Evolutionary conservation across 2,888 invertebrate genomes (phyloP), one percentile per base, ranked within the genome.

Genomic region (Melangyna quadrimaculata): DNA sequence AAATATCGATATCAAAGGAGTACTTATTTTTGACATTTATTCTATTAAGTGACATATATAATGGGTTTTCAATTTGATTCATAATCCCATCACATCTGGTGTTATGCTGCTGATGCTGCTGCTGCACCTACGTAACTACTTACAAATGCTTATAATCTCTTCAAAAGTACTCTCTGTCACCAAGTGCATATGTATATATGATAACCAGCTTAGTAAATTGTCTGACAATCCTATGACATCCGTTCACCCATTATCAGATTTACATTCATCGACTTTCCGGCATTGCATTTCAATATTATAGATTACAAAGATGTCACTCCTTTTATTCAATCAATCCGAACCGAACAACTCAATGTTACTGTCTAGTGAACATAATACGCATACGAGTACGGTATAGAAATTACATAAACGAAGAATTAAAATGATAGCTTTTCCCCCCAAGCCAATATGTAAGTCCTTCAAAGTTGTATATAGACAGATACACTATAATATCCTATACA

Each of bases 241-340:
- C 59, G 19, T 59, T 37, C 37, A 37, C 35, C 59, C 37, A 59
- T 59, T 59, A 59, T 59, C 35, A 22, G 22, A 59, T 59, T 59
- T 19, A 24, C 59, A 59, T 59, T 35, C 22, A 17, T 32, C 19
- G 19, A 35, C 35, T 57, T 57, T 57, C 57, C 57, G 57, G 57
- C 32, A 57, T 57, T 57, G 57, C 19, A 57, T 57, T 57, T 57
- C 14, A 57, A 57, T 35, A 48, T 35, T 9, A 48, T 19, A 59
- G 19, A 59, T 59, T 19, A 22, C 35, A 59, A 59, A 59, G 59
- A 59, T 37, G 59, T 59, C 59, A 59, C 59, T 59, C 37, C 22
- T 59, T 59, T 22, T 35, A n/a, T 59, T 59, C 35, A 59, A 59
- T 59, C 59, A 59, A 59, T 37, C n/a, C 27, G 8, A 27, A 32